Percentiles rank a stretch among this genome's conserved stretches.
These are phyloP conservation scores for Leucophenga montana DNA, from an alignment of 2,888 invertebrate species.

Conservation along the genomic window DNA sequence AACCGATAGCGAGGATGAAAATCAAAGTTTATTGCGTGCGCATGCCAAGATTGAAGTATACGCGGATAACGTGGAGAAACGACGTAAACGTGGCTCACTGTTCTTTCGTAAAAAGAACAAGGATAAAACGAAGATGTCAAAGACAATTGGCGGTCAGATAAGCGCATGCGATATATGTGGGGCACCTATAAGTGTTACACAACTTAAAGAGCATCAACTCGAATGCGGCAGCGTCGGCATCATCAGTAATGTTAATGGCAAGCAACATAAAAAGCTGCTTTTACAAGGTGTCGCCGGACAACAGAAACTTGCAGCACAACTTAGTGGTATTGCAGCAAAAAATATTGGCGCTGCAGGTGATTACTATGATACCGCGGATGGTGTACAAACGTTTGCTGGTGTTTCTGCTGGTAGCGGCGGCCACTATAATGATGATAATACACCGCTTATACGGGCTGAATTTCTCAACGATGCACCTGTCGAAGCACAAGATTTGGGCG, in stretches of 20 bases:
- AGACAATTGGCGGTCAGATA: conserved; percentile 63
- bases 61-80: conserved; percentile 84
- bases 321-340: conserved; percentile 32
- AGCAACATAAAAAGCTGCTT: conserved; percentile 1
- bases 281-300: conserved; percentile 52
- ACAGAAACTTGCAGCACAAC: conserved; percentile 36
- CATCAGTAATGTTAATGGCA: conserved; percentile 43
- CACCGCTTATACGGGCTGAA: conserved; percentile 79
- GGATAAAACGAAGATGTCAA: conserved; percentile 74
- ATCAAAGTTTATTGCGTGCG: conserved; percentile 73
- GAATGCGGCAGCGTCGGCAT: conserved; percentile 77
- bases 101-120: conserved; percentile 92
- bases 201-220: conserved; percentile 89
- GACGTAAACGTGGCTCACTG: conserved; percentile 89
- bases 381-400: conserved; percentile 17
- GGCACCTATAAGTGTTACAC: conserved; percentile 88
- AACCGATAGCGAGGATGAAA: conserved; percentile 74
- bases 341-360: conserved; percentile 43
- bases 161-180: conserved; percentile 80
- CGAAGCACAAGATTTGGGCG: conserved; percentile 85
- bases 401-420: conserved; percentile 19
- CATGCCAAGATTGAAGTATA: conserved; percentile 73
- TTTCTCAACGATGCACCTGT: conserved; percentile 83
- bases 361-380: conserved; percentile 53
- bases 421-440: conserved; percentile 74